A percentile compares a stretch with the other conserved stretches of the same genome.
Conservation (phyloP, 1,140 invertebrate species). For the Limonius californicus region DNA sequence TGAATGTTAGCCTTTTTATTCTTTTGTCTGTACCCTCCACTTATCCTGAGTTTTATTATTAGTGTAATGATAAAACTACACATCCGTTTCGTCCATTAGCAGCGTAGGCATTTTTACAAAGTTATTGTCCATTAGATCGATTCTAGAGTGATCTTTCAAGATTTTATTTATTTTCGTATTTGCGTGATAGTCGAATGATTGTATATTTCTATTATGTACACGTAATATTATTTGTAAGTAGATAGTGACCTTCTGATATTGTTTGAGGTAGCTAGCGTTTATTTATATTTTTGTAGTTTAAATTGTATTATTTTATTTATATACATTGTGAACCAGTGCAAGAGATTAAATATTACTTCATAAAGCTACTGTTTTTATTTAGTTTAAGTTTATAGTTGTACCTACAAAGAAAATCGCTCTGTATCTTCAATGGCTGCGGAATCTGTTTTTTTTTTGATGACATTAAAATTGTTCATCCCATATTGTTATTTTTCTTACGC, state of each 20-base stretch:
- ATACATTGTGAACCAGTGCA: not conserved
- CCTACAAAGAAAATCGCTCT: too few species aligned
- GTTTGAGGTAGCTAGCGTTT: not conserved
- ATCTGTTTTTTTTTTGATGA: too few species aligned
- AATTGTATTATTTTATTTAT: not conserved
- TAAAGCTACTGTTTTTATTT: not conserved
- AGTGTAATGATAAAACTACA: not conserved
- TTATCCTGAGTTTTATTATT: not conserved
- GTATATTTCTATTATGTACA: slow-evolving; percentile 1
- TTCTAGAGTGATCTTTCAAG: not conserved
- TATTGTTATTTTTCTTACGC: too few species aligned
- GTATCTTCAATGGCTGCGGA: too few species aligned
- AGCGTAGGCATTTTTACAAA: slow-evolving; percentile 8
- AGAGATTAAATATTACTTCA: slow-evolving; percentile 1
- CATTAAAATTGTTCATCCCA: too few species aligned
- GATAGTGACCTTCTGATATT: not conserved
- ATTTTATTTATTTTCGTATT: slow-evolving; percentile 10
- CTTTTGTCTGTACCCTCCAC: not conserved
- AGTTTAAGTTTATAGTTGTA: not conserved
- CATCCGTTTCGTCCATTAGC: slow-evolving; percentile 11
- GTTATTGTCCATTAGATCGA: slow-evolving; percentile 2
- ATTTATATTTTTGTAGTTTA: slow-evolving; percentile 13
- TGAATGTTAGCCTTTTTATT: slow-evolving; percentile 6
- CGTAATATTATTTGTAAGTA: not conserved
- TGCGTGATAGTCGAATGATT: not conserved